phyloP scores from a whole-genome alignment of 2,797 vertebrate genomes.

The Gorsachius magnificus region DNA sequence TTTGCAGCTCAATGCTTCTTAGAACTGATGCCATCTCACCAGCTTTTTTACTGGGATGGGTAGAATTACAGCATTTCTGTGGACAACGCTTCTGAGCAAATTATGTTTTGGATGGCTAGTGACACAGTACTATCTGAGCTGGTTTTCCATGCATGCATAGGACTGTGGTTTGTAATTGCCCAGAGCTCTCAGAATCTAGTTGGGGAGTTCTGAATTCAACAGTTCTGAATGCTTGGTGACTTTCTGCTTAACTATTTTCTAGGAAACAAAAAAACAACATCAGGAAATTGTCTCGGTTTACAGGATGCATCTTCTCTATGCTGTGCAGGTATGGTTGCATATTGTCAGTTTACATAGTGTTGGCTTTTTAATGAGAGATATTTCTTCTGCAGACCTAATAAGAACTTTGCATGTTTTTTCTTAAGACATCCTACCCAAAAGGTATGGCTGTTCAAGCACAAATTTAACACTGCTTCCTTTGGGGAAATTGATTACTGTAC shows the following conservation, averaged over 20 bases:
- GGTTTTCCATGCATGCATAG: neutral
- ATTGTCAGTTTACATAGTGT: neutral
- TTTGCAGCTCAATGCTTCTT: neutral
- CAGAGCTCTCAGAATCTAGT: neutral
- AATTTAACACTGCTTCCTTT: neutral
- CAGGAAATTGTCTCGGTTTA: slow-evolving; percentile 95
- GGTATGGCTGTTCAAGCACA: neutral
- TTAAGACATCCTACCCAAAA: neutral
- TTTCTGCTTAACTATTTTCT: slow-evolving; percentile 29
- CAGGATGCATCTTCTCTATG: slow-evolving; percentile 98
- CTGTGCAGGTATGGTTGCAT: slow-evolving; percentile 88
- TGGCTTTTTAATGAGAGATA: neutral
- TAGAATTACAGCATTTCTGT: neutral
- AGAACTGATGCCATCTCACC: neutral
- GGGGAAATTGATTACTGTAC: neutral
- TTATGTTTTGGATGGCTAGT: neutral
- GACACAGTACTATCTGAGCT: neutral
- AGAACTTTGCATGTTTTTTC: neutral
- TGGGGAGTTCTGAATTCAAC: neutral
- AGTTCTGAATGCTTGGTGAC: neutral
- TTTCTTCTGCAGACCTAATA: neutral
- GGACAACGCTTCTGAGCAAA: neutral
- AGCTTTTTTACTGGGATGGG: neutral
- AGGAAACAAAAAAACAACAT: slow-evolving; percentile 97
- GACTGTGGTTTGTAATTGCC: neutral